Base-by-base conservation (phyloP, 2,113 vertebrate genomes). In the Symphodus melops region DNA sequence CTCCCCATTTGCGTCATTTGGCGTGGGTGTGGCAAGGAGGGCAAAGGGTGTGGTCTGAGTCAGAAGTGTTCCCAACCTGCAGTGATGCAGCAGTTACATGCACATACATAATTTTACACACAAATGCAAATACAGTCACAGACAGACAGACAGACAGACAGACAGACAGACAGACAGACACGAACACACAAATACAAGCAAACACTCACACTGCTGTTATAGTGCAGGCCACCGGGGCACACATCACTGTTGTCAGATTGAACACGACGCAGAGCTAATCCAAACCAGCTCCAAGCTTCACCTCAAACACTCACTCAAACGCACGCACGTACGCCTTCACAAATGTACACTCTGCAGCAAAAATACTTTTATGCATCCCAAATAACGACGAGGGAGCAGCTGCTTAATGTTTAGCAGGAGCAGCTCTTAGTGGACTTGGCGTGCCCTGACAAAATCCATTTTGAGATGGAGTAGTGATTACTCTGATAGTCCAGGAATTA, bases 381-480 rank as follows among this genome's bases (percentile, higher is more conserved):
- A 72, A 80, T 36, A 41, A 51, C n/a, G n/a, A n/a, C n/a, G 78
- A 72, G 79, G 68, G 83, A 89, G 33, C 96, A 97, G 97, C 96
- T 96, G 96, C 75, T 79, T 83, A 82, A 55, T 81, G 92, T 96
- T 95, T 85, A 53, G 85, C 70, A 6, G 76, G 60, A 87, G 86
- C 75, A 80, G 84, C 82, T 93, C 92, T 93, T 94, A 95, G 91
- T 81, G 63, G 86, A 94, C 91, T 93, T 88, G 92, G 93, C 94
- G n/a, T 92, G 76, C 91, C 94, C 95, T 95, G 95, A 94, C 95
- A 93, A 91, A 82, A 94, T 75, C 86, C 74, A 83, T 95, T 97
- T 95, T 89, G 83, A 93, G 92, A 88, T 92, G 93, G 91, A 93
- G 93, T 84, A 75, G 81, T 92, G 91, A 94, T 94, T 96, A 93